phyloP scores from a whole-genome alignment of 2,888 invertebrate genomes.

The Amphipyra tragopoginis region DNA sequence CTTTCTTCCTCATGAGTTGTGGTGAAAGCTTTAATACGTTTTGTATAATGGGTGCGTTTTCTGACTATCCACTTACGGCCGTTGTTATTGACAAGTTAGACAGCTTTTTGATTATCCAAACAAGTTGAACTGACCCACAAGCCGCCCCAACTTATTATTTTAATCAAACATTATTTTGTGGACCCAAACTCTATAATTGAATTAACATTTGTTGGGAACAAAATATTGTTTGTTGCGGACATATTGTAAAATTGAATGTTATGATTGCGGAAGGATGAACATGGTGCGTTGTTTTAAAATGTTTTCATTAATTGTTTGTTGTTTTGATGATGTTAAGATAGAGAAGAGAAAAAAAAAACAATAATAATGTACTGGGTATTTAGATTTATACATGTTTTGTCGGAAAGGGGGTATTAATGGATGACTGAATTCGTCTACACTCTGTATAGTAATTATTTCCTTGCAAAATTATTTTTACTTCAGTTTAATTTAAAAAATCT shows the following conservation, averaged over 20 bases:
- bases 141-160: slow-evolving; percentile 31
- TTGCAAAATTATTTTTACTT: no score
- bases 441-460: no score
- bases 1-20: no score
- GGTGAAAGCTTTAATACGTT: no score
- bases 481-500: no score
- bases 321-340: not conserved
- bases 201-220: slow-evolving; percentile 48
- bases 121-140: slow-evolving; percentile 24
- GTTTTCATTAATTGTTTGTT: slow-evolving; percentile 18
- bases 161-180: slow-evolving; percentile 45
- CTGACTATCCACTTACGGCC: slow-evolving; percentile 19
- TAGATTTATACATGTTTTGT: no score
- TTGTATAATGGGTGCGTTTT: not conserved
- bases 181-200: slow-evolving; percentile 37
- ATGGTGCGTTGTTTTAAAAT: slow-evolving; percentile 3
- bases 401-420: no score
- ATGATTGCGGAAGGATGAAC: slow-evolving; percentile 9
- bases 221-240: slow-evolving; percentile 50
- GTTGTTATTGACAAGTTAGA: slow-evolving; percentile 28
- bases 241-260: slow-evolving; percentile 28
- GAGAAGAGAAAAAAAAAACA: no score
- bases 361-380: no score
- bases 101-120: slow-evolving; percentile 43
- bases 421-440: no score